Conservation (phyloP, 1,140 invertebrate genomes). For the Zaprionus kolodkinae region DNA sequence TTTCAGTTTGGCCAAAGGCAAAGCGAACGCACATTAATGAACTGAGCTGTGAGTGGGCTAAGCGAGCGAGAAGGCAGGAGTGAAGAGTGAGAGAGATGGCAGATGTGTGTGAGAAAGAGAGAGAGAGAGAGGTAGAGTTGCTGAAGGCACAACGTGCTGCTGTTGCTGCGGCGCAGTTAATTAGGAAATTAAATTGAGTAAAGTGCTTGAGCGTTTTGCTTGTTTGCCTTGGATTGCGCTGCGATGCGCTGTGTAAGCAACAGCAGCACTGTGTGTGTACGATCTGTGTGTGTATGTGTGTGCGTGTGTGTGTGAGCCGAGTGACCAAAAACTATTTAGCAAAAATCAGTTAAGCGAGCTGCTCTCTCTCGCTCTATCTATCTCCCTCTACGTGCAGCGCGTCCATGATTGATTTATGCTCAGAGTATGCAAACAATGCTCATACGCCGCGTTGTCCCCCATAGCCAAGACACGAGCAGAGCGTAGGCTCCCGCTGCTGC, state of each 20-base stretch:
- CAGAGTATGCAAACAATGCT: conserved; percentile 29
- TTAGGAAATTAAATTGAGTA: conserved; percentile 83
- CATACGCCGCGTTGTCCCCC: conserved; percentile 50
- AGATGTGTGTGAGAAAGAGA: neutral
- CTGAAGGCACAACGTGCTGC: conserved; percentile 44
- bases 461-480: neutral
- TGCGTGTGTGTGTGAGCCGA: conserved; percentile 11
- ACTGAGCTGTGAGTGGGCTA: conserved; percentile 18
- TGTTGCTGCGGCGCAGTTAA: conserved; percentile 68
- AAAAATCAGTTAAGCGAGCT: conserved; percentile 26
- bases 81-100: neutral
- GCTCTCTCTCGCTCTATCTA: conserved; percentile 12
- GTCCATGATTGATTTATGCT: conserved; percentile 47
- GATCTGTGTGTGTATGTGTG: conserved; percentile 10
- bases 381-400: neutral
- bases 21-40: conserved; percentile 49
- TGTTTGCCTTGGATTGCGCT: conserved; percentile 56
- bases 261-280: neutral
- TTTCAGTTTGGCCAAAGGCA: conserved; percentile 34
- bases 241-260: neutral
- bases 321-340: conserved; percentile 31
- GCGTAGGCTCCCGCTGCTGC: neutral
- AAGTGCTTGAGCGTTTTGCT: conserved; percentile 78
- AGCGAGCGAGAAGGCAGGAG: neutral
- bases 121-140: conserved; percentile 4